phyloP scores from a whole-genome alignment of 1,140 invertebrate genomes.

The Battus philenor region DNA sequence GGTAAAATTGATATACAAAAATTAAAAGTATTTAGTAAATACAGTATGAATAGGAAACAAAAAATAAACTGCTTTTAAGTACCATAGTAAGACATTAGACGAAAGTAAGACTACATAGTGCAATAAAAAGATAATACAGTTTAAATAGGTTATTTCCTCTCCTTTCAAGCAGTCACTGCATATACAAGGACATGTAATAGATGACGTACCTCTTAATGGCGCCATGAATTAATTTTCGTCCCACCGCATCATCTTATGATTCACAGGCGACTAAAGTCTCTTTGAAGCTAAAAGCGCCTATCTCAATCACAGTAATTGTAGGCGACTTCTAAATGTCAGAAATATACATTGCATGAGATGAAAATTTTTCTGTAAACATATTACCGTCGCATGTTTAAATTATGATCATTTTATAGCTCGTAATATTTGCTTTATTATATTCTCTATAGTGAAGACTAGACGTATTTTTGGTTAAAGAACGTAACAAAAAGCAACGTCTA shows the following conservation, averaged over 20 bases:
- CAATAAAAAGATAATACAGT: constrained; percentile 33
- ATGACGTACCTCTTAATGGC: constrained; percentile 59
- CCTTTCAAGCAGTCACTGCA: constrained; percentile 54
- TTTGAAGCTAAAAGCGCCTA: constrained; percentile 37
- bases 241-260: constrained; percentile 25
- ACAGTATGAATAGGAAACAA: no score
- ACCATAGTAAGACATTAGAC: no score
- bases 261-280: constrained; percentile 21
- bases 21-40: no score
- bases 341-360: constrained; percentile 21
- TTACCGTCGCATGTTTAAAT: not conserved
- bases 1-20: no score
- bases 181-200: constrained; percentile 60
- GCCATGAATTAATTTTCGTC: constrained; percentile 33
- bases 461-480: no score
- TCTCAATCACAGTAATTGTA: constrained; percentile 37
- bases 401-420: not conserved
- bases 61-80: no score
- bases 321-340: constrained; percentile 22
- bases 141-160: constrained; percentile 71
- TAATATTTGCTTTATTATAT: no score
- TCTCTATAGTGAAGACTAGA: no score
- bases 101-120: no score
- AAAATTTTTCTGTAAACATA: constrained; percentile 20
- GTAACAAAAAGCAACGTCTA: no score